These are phyloP conservation scores for Mionectes macconnelli DNA, from an alignment of 2,113 vertebrate species.

Conservation along the genomic window DNA sequence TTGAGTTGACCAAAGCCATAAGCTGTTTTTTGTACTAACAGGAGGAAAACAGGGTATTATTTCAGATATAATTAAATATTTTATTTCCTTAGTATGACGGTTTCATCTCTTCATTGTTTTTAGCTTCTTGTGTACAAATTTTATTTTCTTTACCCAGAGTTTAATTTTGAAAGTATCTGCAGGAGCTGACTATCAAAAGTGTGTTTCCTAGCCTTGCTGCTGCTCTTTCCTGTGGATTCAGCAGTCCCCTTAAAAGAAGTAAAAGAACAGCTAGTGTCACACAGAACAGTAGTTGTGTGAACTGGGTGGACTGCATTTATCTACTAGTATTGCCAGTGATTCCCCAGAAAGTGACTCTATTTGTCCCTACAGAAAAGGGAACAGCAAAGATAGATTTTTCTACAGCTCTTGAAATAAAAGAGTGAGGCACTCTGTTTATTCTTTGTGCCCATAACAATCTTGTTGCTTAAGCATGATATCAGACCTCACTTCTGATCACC, in stretches of 20 bases:
- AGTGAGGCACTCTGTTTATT: background rate
- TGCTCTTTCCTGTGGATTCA: background rate
- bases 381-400: background rate
- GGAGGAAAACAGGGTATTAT: background rate
- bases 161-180: background rate
- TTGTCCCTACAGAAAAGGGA: background rate
- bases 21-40: background rate
- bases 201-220: background rate
- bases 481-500: background rate
- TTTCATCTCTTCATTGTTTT: background rate
- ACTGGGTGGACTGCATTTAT: background rate
- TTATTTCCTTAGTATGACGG: background rate
- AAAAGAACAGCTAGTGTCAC: background rate
- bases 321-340: background rate
- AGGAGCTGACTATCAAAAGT: background rate
- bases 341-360: background rate
- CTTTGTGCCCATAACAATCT: background rate
- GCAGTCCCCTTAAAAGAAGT: background rate
- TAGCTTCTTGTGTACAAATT: background rate
- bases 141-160: background rate
- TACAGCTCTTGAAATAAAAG: background rate
- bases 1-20: background rate
- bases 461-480: background rate
- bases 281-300: background rate
- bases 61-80: background rate